Base-by-base conservation (phyloP, 2,888 invertebrate species). In the Lasioglossum figueresi region DNA sequence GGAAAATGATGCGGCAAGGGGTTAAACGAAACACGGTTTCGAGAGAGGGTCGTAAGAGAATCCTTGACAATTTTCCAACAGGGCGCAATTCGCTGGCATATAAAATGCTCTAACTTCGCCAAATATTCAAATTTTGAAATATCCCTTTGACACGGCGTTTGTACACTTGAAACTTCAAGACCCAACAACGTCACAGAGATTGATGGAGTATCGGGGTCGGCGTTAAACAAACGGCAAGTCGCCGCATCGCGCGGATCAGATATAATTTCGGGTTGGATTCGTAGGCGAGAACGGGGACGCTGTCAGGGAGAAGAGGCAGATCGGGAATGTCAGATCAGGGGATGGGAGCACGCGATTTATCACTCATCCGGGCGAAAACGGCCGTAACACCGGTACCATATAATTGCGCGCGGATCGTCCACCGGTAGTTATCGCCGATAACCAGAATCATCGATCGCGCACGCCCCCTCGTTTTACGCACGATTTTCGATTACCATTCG, bases 401-500 rank as follows among this genome's bases (percentile, higher is more conserved):
- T 90, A 90, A 90, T 90, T 88, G 88, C 88, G 79, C 85, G 87
- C 85, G 82, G 85, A 90, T 78, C 85, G 81, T 45, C 66, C 75
- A 27, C 73, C 82, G n/a, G 76, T 71, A 82, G 89, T 84, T 86
- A 88, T 88, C 88, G 71, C 59, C 76, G 85, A 83, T 81, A 81
- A 76, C 76, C 84, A 73, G 85, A 76, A 82, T 84, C 85, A 88
- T 90, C 84, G 88, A 85, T 89, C 83, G 79, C 45, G 45, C 78
- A 45, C 82, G 82, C 87, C 56, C 83, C 87, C 88, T 88, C 89
- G 85, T 88, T 85, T 90, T 90, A 88, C 89, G 84, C 87, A 84
- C 87, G 89, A 90, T 87, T 90, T 90, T 90, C 89, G 90, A 88
- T 90, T 82, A 87, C 85, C 85, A 82, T 87, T 87, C 88, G 86